A percentile compares a stretch with the other conserved stretches of the same genome.
Conservation (phyloP, 2,888 invertebrate genomes). For the Acanthacorydalis orientalis region DNA sequence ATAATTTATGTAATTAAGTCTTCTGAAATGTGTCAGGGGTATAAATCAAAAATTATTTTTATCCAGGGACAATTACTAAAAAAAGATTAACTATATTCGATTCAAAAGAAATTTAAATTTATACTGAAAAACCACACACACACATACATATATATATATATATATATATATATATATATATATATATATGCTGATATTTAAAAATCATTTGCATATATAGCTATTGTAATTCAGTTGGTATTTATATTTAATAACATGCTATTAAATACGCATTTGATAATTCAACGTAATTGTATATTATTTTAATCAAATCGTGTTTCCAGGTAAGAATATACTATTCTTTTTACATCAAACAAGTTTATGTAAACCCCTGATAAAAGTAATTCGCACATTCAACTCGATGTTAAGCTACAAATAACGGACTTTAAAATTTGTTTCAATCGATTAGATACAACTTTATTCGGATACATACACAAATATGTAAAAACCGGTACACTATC, state of each 20-base stretch:
- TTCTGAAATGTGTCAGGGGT: too few relatives aligned
- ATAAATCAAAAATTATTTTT: too few relatives aligned
- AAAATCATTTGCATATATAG: neutral
- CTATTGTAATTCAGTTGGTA: too few relatives aligned
- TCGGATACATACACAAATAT: neutral
- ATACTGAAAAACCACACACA: neutral
- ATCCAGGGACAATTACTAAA: too few relatives aligned
- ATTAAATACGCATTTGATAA: neutral
- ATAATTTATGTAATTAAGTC: too few relatives aligned
- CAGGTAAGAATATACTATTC: neutral
- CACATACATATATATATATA: slow-evolving; percentile 1
- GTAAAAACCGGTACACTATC: neutral
- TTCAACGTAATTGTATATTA: neutral
- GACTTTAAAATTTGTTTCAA: neutral
- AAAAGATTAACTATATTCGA: too few relatives aligned
- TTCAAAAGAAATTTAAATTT: too few relatives aligned
- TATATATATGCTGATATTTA: neutral
- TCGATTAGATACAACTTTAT: neutral
- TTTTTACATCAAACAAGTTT: neutral
- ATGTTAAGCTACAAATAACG: too few relatives aligned
- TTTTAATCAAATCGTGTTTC: neutral
- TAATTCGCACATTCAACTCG: too few relatives aligned
- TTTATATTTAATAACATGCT: too few relatives aligned
- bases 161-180: neutral
- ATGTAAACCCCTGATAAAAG: neutral